Percentiles rank a stretch among this genome's conserved stretches.
These are phyloP conservation scores for Leptoteleia sp. DNA, from an alignment of 1,140 invertebrate species.

Conservation along the genomic window DNA sequence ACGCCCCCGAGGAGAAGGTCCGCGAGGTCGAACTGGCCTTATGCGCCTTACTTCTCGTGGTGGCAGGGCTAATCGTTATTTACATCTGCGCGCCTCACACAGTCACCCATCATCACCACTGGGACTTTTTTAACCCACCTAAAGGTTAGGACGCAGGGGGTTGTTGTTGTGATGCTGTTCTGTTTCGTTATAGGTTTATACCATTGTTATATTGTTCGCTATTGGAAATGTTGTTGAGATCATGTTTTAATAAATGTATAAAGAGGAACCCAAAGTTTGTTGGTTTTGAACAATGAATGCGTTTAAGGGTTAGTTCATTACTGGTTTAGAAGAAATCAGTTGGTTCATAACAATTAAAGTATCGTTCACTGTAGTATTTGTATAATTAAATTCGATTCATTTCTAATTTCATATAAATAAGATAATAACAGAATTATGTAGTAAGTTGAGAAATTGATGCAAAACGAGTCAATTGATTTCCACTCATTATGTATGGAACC, in stretches of 20 bases:
- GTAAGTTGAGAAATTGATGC: too few relatives aligned
- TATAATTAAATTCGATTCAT: too few relatives aligned
- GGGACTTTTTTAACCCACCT: constrained; percentile 92
- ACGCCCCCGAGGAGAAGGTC: constrained; percentile 83
- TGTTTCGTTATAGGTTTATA: constrained; percentile 64
- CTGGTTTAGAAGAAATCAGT: constrained; percentile 2
- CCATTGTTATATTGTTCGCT: constrained; percentile 60
- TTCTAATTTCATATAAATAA: too few relatives aligned
- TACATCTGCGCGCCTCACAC: constrained; percentile 86
- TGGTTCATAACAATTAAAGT: constrained; percentile 20
- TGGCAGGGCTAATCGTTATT: constrained; percentile 87
- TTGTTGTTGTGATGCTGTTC: constrained; percentile 50
- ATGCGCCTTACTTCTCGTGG: constrained; percentile 87
- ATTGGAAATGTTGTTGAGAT: constrained; percentile 59
- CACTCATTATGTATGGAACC: background rate
- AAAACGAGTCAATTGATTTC: constrained; percentile 17
- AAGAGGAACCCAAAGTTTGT: constrained; percentile 43
- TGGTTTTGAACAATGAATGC: constrained; percentile 32
- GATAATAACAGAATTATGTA: background rate
- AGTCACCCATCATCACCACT: constrained; percentile 88
- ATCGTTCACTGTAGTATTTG: too few relatives aligned
- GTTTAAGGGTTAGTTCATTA: background rate
- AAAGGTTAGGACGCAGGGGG: constrained; percentile 60
- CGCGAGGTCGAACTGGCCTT: constrained; percentile 86
- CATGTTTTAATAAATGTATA: constrained; percentile 64